Percentiles rank a stretch among this genome's conserved stretches.
These are phyloP conservation scores for Tetramorium alpestre DNA, from an alignment of 1,140 invertebrate species.

Conservation along the genomic window DNA sequence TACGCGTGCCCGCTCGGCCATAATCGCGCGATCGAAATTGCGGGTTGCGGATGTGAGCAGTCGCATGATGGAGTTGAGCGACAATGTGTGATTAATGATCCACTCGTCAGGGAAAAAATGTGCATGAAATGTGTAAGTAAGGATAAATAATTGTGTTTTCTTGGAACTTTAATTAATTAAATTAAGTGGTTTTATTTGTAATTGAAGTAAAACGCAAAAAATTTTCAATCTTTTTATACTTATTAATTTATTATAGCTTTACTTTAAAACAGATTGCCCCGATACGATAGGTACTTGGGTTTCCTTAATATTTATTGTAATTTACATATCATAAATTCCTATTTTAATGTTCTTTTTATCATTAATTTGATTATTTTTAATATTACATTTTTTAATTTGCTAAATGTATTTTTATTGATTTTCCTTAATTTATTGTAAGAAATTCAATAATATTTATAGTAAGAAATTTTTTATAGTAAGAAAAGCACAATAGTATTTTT, in stretches of 20 bases:
- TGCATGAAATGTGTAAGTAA: constrained; percentile 4
- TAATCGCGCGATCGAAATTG: constrained; percentile 57
- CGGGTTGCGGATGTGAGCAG: constrained; percentile 29
- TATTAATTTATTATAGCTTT: not conserved
- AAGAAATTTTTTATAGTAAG: not conserved
- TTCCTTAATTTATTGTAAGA: not conserved
- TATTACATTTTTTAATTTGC: not conserved
- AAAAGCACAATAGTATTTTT: not conserved
- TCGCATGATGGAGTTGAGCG: constrained; percentile 50
- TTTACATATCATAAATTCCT: not conserved
- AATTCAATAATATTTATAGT: not conserved
- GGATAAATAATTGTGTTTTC: constrained; percentile 29
- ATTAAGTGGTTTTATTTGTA: not conserved
- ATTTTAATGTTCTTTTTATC: not conserved
- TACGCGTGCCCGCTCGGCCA: constrained; percentile 39
- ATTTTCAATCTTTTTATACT: not conserved
- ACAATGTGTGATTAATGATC: constrained; percentile 59
- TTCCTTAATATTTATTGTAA: not conserved
- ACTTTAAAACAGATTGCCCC: not conserved
- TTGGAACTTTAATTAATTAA: constrained; percentile 33
- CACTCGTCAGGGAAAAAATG: not conserved
- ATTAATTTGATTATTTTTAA: not conserved
- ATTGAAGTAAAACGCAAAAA: not conserved
- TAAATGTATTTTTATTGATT: not conserved
- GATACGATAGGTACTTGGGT: not conserved